Conservation (phyloP, 2,113 vertebrate species). For the Laticauda laticaudata region DNA sequence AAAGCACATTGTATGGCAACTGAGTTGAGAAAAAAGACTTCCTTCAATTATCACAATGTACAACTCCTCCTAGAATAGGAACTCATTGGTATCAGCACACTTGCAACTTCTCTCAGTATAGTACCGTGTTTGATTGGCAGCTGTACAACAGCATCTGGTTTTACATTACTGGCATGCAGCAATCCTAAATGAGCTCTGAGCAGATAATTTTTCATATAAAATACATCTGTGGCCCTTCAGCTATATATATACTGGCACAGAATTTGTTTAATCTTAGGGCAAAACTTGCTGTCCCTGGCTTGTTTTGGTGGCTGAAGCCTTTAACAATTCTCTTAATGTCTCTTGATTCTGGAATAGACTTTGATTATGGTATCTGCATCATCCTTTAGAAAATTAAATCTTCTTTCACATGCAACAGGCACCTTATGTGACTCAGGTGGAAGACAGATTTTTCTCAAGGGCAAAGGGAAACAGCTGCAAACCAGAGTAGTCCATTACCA, state of each 20-base stretch:
- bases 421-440: background rate
- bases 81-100: background rate
- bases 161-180: background rate
- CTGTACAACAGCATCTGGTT: background rate
- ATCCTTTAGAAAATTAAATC: background rate
- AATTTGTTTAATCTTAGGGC: background rate
- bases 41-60: background rate
- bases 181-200: background rate
- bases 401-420: background rate
- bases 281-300: background rate
- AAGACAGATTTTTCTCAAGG: background rate
- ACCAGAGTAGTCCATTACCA: background rate
- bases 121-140: background rate
- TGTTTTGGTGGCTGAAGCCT: background rate
- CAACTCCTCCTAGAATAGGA: background rate
- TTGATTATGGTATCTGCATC: background rate
- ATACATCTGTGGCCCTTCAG: background rate
- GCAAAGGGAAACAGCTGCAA: background rate
- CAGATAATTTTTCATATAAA: background rate
- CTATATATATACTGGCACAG: background rate
- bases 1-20: background rate
- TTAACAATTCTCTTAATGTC: background rate
- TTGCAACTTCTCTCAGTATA: background rate
- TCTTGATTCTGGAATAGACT: background rate
- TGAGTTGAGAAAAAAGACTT: background rate